Evolutionary conservation across 2,113 vertebrate genomes (phyloP).

Genomic region (Rattus rattus): DNA sequence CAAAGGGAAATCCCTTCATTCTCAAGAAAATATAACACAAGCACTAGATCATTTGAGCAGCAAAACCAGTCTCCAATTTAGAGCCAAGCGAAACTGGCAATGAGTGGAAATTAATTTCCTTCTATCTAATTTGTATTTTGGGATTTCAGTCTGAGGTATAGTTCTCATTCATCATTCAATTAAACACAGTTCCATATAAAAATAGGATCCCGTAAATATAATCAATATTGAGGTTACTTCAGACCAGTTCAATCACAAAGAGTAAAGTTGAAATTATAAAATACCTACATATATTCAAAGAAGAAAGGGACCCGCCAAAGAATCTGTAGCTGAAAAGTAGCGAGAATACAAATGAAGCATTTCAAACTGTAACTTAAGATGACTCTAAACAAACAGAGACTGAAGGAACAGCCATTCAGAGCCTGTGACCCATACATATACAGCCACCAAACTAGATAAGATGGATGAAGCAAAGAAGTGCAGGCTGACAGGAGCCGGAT

Average conservation of each 20-base stretch:
- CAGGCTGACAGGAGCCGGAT: too few species aligned
- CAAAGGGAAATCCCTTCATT: background rate
- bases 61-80: background rate
- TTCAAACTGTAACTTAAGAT: slow-evolving; percentile 13
- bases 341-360: background rate
- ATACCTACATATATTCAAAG: background rate
- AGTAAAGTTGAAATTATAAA: background rate
- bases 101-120: background rate
- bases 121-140: background rate
- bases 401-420: too few species aligned
- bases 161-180: background rate
- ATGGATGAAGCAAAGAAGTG: too few species aligned
- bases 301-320: background rate
- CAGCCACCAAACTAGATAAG: too few species aligned
- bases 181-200: background rate
- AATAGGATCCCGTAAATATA: background rate
- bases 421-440: too few species aligned
- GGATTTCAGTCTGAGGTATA: background rate
- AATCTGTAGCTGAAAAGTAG: background rate
- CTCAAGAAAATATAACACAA: background rate
- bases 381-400: background rate
- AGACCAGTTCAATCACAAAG: background rate
- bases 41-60: background rate
- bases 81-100: background rate
- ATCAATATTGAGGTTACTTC: background rate